Percentiles rank a stretch among this genome's conserved stretches.
Evolutionary conservation across 1,140 invertebrate species (phyloP).

Genomic region (Drosophila pallidifrons): DNA sequence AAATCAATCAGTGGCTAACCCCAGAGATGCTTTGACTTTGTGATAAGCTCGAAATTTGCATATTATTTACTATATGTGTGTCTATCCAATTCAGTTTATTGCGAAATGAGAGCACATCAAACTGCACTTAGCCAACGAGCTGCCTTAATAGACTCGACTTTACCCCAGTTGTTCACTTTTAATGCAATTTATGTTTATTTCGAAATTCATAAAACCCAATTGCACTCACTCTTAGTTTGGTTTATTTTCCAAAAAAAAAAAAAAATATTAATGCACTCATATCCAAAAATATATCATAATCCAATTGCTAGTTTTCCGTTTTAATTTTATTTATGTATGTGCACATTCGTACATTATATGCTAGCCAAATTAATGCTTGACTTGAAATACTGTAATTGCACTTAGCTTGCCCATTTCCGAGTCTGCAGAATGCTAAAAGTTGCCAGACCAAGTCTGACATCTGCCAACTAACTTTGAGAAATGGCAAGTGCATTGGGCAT

Average conservation of each 20-base stretch:
- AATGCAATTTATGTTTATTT: neutral
- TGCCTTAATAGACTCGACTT: neutral
- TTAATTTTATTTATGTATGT: neutral
- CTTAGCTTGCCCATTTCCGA: neutral
- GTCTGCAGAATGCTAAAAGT: neutral
- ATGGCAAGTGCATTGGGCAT: neutral
- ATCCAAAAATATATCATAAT: neutral
- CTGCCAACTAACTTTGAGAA: neutral
- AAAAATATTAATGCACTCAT: no score
- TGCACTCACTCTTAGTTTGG: no score
- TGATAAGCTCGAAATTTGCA: conserved; percentile 36
- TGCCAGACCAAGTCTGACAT: neutral
- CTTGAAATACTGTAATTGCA: neutral
- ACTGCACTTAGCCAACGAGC: neutral
- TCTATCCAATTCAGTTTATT: neutral
- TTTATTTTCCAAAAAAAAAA: no score
- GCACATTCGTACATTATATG: neutral
- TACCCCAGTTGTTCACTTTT: neutral
- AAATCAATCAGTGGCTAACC: conserved; percentile 56
- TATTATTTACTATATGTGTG: conserved; percentile 34
- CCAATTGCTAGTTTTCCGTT: neutral
- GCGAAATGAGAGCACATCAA: neutral
- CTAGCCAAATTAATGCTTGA: neutral
- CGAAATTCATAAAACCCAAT: no score
- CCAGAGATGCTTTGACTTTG: conserved; percentile 44